Evolutionary conservation across 2,797 vertebrate genomes (phyloP).

Genomic region (Martes flavigula): DNA sequence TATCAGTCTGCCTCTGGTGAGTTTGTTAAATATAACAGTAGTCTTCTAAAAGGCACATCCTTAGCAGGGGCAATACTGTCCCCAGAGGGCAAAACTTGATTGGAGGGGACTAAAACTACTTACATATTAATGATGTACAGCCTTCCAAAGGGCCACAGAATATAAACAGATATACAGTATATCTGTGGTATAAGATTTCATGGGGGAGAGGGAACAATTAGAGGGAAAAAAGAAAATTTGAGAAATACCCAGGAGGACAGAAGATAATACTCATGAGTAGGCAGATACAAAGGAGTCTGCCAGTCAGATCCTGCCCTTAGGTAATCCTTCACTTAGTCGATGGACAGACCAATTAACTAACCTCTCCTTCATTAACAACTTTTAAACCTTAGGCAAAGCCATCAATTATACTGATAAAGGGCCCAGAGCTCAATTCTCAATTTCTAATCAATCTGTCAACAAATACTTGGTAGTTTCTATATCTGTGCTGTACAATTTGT

Average conservation of each 20-base stretch:
- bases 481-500: neutral
- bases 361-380: neutral
- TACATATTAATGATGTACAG: neutral
- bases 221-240: neutral
- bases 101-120: neutral
- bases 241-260: neutral
- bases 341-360: neutral
- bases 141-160: neutral
- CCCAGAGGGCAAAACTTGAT: neutral
- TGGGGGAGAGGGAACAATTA: neutral
- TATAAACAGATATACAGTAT: neutral
- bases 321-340: neutral
- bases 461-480: neutral
- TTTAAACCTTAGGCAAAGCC: constrained; percentile 19
- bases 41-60: neutral
- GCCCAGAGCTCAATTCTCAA: neutral
- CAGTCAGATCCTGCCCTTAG: neutral
- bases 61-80: neutral
- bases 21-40: neutral
- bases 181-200: neutral
- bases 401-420: neutral
- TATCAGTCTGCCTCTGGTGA: neutral
- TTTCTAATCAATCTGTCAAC: neutral
- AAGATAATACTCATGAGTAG: neutral
- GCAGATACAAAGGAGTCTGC: neutral